Evolutionary conservation across 2,113 vertebrate species (phyloP).

Genomic region (Erpornis zantholeuca): DNA sequence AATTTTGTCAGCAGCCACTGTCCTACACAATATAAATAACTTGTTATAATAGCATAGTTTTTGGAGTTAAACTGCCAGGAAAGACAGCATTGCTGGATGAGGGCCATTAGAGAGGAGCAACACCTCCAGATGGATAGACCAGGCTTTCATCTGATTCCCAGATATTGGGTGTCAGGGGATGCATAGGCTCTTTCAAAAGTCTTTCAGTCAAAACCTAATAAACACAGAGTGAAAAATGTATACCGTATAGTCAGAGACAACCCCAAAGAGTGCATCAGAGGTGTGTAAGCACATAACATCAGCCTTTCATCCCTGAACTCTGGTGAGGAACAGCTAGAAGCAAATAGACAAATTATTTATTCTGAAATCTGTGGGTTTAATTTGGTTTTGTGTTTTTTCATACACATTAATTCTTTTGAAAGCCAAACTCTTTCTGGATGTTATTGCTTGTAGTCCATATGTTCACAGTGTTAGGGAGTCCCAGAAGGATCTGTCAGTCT

Average conservation of each 20-base stretch:
- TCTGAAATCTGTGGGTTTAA: neutral
- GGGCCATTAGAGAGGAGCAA: neutral
- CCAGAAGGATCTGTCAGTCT: neutral
- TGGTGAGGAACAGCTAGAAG: neutral
- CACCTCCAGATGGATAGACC: constrained; percentile 6
- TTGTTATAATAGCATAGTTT: neutral
- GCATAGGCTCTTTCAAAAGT: neutral
- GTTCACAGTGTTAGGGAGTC: neutral
- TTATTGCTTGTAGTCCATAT: neutral
- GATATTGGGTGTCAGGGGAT: neutral
- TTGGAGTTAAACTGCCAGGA: neutral
- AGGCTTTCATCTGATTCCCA: constrained; percentile 9
- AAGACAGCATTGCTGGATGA: neutral
- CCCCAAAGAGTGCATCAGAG: neutral
- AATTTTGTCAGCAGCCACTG: neutral
- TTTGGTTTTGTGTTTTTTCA: neutral
- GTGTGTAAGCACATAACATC: neutral
- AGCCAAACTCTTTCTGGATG: neutral
- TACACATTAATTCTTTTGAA: neutral
- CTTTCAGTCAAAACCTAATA: neutral
- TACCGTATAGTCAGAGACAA: neutral
- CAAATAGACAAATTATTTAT: neutral
- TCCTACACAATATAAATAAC: neutral
- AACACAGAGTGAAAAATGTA: neutral
- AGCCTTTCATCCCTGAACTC: neutral